Evolutionary conservation across 2,113 vertebrate genomes (phyloP).

Genomic region (Nestor notabilis): DNA sequence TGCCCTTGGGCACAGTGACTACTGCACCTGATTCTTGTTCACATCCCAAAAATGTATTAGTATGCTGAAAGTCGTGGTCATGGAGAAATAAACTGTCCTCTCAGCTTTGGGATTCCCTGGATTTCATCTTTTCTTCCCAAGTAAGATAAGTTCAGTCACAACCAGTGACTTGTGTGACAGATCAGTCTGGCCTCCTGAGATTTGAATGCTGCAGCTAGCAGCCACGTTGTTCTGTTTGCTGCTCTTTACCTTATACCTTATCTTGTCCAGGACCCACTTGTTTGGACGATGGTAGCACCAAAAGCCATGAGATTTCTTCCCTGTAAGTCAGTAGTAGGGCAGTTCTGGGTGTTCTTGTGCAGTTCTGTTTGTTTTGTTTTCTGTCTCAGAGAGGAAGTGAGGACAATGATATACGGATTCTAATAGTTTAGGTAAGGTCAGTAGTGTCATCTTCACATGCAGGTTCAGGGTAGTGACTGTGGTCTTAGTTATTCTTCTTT

Average conservation of each 20-base stretch:
- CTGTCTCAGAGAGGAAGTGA: background rate
- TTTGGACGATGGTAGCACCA: background rate
- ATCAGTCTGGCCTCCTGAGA: background rate
- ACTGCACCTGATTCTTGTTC: background rate
- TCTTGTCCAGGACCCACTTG: background rate
- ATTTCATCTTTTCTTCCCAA: background rate
- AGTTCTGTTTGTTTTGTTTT: background rate
- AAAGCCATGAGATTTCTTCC: background rate
- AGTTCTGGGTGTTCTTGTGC: background rate
- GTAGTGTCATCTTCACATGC: background rate
- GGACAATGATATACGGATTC: background rate
- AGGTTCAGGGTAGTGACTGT: background rate
- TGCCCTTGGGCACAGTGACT: background rate
- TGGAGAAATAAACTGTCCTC: background rate
- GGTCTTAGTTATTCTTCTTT: background rate
- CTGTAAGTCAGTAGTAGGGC: background rate
- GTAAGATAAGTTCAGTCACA: background rate
- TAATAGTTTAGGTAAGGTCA: background rate
- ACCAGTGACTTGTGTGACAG: background rate
- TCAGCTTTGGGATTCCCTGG: background rate
- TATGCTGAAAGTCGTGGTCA: background rate
- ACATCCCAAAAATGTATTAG: background rate
- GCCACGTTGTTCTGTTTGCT: background rate
- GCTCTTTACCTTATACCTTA: background rate
- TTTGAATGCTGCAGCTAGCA: background rate